phyloP scores from a whole-genome alignment of 2,113 vertebrate genomes.

The Notothenia coriiceps region DNA sequence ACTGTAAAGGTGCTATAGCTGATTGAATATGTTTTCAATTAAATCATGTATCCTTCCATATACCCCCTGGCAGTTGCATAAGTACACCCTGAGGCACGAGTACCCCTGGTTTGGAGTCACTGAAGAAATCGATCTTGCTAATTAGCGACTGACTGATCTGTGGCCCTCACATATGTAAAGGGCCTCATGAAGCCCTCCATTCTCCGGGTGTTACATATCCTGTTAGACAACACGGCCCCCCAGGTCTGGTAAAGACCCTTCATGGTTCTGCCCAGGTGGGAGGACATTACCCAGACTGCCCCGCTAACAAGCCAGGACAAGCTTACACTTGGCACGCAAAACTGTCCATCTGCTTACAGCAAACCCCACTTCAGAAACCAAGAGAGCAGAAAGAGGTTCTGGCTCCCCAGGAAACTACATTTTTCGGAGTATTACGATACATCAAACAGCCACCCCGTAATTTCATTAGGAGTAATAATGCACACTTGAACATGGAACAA shows the following conservation, averaged over 20 bases:
- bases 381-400: conserved; percentile 54
- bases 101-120: conserved; percentile 24
- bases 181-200: conserved; percentile 30
- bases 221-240: conserved; percentile 57
- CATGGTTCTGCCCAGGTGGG: conserved; percentile 79
- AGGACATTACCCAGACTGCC: conserved; percentile 84
- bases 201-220: conserved; percentile 51
- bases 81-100: conserved; percentile 1
- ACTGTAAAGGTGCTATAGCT: neutral
- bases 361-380: conserved; percentile 66
- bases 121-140: conserved; percentile 49
- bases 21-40: neutral
- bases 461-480: conserved; percentile 83
- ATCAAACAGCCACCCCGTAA: conserved; percentile 64
- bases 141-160: conserved; percentile 65
- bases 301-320: conserved; percentile 83
- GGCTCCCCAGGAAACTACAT: conserved; percentile 52
- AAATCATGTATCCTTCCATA: neutral
- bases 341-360: conserved; percentile 83
- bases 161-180: conserved; percentile 42
- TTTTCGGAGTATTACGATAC: conserved; percentile 65
- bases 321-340: conserved; percentile 79
- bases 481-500: conserved; percentile 73
- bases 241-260: conserved; percentile 72
- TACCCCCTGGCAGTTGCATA: neutral